These are phyloP conservation scores for Gastrophysa polygoni DNA, from an alignment of 2,888 invertebrate genomes.

Conservation along the genomic window DNA sequence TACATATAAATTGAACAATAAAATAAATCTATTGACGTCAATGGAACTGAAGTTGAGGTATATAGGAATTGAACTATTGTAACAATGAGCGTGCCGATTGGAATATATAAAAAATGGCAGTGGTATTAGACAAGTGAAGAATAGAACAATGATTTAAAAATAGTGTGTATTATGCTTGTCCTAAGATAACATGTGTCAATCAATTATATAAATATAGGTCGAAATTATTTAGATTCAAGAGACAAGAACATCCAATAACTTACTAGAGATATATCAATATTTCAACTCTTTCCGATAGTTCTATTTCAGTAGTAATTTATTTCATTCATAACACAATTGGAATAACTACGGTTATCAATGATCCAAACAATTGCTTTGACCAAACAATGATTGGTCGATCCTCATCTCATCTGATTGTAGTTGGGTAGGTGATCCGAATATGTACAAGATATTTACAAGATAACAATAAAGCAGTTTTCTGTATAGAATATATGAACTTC, in stretches of 20 bases:
- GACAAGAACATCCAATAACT: no score
- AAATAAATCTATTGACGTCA: slow-evolving; percentile 37
- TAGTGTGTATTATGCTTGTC: no score
- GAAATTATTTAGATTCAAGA: no score
- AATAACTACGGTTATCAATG: no score
- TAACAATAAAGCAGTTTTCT: slow-evolving; percentile 21
- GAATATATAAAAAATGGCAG: slow-evolving; percentile 37
- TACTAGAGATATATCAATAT: no score
- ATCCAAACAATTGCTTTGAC: no score
- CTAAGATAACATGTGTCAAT: no score
- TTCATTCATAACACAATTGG: no score
- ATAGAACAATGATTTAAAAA: background rate
- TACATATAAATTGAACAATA: slow-evolving; percentile 38
- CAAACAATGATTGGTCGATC: background rate
- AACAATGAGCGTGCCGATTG: slow-evolving; percentile 34
- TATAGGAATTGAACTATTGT: slow-evolving; percentile 42
- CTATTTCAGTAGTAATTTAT: no score
- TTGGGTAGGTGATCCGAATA: slow-evolving; percentile 30
- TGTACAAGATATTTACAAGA: slow-evolving; percentile 32
- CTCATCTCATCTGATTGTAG: background rate
- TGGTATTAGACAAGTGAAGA: slow-evolving; percentile 20
- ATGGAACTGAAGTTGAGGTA: slow-evolving; percentile 41
- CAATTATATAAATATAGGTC: no score
- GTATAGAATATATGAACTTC: slow-evolving; percentile 21
- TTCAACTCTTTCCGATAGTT: no score